Evolutionary conservation across 2,797 vertebrate genomes (phyloP).

Genomic region (Bradypodion ventrale): DNA sequence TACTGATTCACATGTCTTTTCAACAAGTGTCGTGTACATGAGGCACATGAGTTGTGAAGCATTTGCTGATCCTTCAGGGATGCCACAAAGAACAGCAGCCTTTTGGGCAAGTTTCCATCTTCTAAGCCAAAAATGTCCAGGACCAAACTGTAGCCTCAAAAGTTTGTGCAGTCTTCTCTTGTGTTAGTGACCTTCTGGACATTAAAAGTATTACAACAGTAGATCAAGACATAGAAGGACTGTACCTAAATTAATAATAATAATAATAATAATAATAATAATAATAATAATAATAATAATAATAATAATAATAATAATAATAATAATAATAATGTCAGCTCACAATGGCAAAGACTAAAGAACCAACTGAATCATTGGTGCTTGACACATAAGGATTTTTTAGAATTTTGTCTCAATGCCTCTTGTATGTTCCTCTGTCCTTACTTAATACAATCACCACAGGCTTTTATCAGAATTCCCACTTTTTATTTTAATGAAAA

Average conservation of each 20-base stretch:
- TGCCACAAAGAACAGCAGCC: too few species aligned
- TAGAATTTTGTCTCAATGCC: background rate
- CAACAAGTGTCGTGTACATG: too few species aligned
- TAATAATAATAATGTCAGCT: too few species aligned
- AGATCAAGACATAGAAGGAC: background rate
- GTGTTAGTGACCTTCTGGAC: too few species aligned
- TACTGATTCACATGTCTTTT: background rate
- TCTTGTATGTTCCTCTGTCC: background rate
- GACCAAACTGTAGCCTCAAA: background rate
- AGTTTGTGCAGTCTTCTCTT: background rate
- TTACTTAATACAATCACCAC: conserved; percentile 48
- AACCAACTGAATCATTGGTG: background rate
- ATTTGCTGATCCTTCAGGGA: background rate
- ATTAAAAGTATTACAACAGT: background rate
- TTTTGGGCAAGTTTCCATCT: background rate
- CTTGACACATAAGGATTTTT: background rate
- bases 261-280: too few species aligned
- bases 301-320: too few species aligned
- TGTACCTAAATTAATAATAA: too few species aligned
- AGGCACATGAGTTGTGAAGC: background rate
- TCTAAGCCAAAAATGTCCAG: background rate
- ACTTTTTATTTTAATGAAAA: conserved; percentile 50
- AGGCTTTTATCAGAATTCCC: conserved; percentile 51
- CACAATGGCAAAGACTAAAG: background rate
- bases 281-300: too few species aligned